Conservation (phyloP, 2,113 vertebrate genomes). For the Camarhynchus parvulus region DNA sequence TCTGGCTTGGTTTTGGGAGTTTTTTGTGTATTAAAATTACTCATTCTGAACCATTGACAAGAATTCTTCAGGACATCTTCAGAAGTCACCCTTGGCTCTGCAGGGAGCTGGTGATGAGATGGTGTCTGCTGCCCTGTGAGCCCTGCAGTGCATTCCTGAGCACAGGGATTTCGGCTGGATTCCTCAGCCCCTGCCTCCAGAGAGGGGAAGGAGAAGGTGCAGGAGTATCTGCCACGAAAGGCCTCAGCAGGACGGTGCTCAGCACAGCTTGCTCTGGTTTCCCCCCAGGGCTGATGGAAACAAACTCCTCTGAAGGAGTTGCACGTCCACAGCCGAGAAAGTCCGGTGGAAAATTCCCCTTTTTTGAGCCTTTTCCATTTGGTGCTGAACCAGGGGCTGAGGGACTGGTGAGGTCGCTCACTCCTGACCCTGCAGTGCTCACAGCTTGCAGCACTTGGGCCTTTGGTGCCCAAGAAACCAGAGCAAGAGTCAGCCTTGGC, state of each 20-base stretch:
- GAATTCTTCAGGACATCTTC: not conserved
- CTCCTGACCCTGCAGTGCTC: not conserved
- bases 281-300: not conserved
- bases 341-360: not conserved
- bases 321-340: rapidly evolving
- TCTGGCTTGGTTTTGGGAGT: too few species aligned
- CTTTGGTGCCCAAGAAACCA: not conserved
- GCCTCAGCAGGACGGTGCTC: not conserved
- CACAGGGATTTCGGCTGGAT: not conserved
- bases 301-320: not conserved
- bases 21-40: not conserved
- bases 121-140: not conserved
- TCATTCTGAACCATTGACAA: rapidly evolving
- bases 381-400: not conserved
- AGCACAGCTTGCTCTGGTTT: not conserved
- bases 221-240: rapidly evolving
- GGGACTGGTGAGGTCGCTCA: rapidly evolving
- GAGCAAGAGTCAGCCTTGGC: not conserved
- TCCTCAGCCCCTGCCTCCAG: rapidly evolving
- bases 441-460: not conserved
- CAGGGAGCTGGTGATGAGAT: not conserved
- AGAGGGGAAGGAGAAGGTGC: not conserved
- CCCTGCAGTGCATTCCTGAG: not conserved
- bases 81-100: not conserved
- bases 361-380: not conserved